phyloP scores from a whole-genome alignment of 1,140 invertebrate genomes.

The Ephestia elutella region DNA sequence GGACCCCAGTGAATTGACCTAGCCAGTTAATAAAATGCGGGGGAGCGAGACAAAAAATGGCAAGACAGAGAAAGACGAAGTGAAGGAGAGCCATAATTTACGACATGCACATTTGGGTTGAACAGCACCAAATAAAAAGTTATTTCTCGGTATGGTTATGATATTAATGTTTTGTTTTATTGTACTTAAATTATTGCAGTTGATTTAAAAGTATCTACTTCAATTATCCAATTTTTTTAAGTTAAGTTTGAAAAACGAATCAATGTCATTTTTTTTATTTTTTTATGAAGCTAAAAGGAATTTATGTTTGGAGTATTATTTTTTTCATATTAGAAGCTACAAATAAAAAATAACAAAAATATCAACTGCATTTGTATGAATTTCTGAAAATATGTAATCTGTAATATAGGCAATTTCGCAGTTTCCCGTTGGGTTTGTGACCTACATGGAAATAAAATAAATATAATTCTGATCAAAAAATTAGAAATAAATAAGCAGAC shows the following conservation, averaged over 20 bases:
- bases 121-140: conserved; percentile 70
- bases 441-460: neutral
- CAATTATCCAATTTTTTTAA: too few species aligned
- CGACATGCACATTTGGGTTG: conserved; percentile 72
- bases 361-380: too few species aligned
- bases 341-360: too few species aligned
- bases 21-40: conserved; percentile 54
- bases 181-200: neutral
- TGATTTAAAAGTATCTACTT: neutral
- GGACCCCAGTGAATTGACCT: conserved; percentile 49
- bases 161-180: conserved; percentile 39
- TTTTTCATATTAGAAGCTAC: too few species aligned
- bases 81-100: conserved; percentile 69
- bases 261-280: too few species aligned
- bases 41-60: conserved; percentile 52
- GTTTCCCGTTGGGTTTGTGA: too few species aligned
- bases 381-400: too few species aligned
- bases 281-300: too few species aligned
- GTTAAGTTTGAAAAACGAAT: too few species aligned
- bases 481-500: conserved; percentile 50
- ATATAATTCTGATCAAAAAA: conserved; percentile 12
- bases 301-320: too few species aligned
- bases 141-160: conserved; percentile 52
- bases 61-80: conserved; percentile 51
- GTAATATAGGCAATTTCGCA: too few species aligned